A percentile compares a stretch with the other conserved stretches of the same genome.
Evolutionary conservation across 2,113 vertebrate species (phyloP).

Genomic region (Cryptotis parvus): DNA sequence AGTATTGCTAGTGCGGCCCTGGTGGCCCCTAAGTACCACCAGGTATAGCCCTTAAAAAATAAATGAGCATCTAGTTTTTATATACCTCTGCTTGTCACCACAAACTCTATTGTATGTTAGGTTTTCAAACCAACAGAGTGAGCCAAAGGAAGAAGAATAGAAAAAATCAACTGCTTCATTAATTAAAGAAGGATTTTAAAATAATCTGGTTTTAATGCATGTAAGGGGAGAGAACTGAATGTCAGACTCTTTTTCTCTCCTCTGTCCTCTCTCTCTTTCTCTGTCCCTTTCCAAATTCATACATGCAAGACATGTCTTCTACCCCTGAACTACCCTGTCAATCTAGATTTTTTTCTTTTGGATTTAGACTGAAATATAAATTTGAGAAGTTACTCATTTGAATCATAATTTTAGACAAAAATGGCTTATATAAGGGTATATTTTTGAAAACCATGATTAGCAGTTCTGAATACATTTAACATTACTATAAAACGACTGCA

Average conservation of each 20-base stretch:
- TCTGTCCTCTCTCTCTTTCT: too few species aligned
- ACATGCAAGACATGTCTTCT: too few species aligned
- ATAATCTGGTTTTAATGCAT: slow-evolving; percentile 10
- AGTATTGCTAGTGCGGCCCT: too few species aligned
- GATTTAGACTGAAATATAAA: slow-evolving; percentile 17
- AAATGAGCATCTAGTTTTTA: neutral
- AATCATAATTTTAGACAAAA: neutral
- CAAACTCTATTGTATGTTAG: neutral
- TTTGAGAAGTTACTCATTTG: slow-evolving; percentile 31
- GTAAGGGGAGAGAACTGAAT: neutral
- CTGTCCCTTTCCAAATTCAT: too few species aligned
- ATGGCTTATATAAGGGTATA: neutral
- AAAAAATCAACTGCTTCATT: neutral
- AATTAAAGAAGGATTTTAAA: neutral
- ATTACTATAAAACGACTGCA: neutral
- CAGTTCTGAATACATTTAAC: neutral
- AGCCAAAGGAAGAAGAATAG: slow-evolving; percentile 20
- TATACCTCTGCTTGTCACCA: neutral
- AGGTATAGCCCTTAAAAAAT: too few species aligned
- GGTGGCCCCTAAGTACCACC: too few species aligned
- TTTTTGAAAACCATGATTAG: neutral
- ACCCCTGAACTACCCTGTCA: neutral
- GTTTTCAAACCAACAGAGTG: slow-evolving; percentile 3
- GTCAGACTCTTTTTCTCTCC: neutral
- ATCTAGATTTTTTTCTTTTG: neutral